Evolutionary conservation across 2,797 vertebrate genomes (phyloP), one percentile per base, ranked within the genome.

Genomic region (Neoniphon sammara): DNA sequence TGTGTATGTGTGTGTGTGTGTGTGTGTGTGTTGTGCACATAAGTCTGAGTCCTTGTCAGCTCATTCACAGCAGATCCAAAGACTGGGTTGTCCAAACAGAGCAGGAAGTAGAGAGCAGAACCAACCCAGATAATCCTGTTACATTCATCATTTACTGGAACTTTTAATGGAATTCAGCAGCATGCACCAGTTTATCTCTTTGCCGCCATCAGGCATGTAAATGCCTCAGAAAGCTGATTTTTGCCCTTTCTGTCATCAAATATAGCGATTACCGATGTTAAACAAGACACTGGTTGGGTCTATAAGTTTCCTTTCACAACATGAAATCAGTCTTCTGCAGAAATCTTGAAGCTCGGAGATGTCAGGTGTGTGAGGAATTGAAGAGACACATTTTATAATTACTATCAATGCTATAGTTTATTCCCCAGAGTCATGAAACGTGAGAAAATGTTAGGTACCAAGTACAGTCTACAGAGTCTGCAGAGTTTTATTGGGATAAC

Each of bases 71-170:
- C 65, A 71, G 47, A 62, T 77, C 77, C 36, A 67, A 52, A 46
- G 36, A 2, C 36, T 57, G 55, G 85, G 73, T 55, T 56, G 49
- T 34, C 39, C 53, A 30, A 68, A 66, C 56, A 68, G 56, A 58
- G 54, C 67, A 74, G 27, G 77, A 87, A 85, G 50, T 68, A 49
- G 31, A 75, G 20, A 68, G 21, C 69, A 64, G 68, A 80, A 36
- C 7, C 31, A 47, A 47, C 62, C 21, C 54, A 36, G 67, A 75
- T 78, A 72, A 81, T 82, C 7, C 23, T 15, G 65, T 84, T 65
- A 47, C 65, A 66, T 65, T 72, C 36, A 76, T 78, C 53, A 64
- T 78, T 82, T 65, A 69, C 59, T 73, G 77, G 27, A 21, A 11
- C 23, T 70, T 68, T 53, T 85, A 70, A 82, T 83, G 52, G 46